A percentile compares a stretch with the other conserved stretches of the same genome.
These are phyloP conservation scores for Thecocarcelia acutangulata DNA, from an alignment of 2,888 invertebrate species.

Conservation along the genomic window DNA sequence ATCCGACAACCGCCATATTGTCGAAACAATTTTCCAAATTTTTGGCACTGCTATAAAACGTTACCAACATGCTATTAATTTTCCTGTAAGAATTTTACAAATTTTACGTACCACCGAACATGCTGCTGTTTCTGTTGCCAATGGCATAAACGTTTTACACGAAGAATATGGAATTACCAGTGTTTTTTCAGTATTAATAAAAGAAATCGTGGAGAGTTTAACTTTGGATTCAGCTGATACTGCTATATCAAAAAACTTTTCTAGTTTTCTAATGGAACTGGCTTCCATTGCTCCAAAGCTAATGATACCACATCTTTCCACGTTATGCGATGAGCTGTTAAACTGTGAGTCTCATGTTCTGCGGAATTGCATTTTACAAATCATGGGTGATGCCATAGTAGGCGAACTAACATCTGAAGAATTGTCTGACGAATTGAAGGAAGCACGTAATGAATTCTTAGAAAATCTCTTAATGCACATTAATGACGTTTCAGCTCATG, in stretches of 20 bases:
- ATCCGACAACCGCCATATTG: constrained; percentile 83
- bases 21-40: constrained; percentile 89
- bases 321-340: constrained; percentile 79
- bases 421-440: constrained; percentile 85
- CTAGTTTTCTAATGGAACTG: constrained; percentile 80
- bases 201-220: constrained; percentile 79
- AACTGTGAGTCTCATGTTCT: constrained; percentile 85
- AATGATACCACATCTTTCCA: constrained; percentile 80
- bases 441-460: constrained; percentile 89
- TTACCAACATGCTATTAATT: constrained; percentile 91
- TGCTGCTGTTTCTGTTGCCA: constrained; percentile 77
- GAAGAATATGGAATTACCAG: constrained; percentile 80
- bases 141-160: constrained; percentile 77
- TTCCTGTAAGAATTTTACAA: constrained; percentile 87
- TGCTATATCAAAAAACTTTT: constrained; percentile 78
- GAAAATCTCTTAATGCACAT: constrained; percentile 91
- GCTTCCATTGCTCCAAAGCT: constrained; percentile 77
- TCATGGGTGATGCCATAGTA: constrained; percentile 90
- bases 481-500: constrained; percentile 91
- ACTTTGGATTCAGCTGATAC: constrained; percentile 77
- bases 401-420: constrained; percentile 88
- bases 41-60: constrained; percentile 90
- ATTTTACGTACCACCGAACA: constrained; percentile 81
- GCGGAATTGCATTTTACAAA: constrained; percentile 91
- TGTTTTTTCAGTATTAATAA: constrained; percentile 79